These are phyloP conservation scores for Lytechinus pictus DNA, from an alignment of 35 echinoderm and acorn worm species.

Conservation along the genomic window DNA sequence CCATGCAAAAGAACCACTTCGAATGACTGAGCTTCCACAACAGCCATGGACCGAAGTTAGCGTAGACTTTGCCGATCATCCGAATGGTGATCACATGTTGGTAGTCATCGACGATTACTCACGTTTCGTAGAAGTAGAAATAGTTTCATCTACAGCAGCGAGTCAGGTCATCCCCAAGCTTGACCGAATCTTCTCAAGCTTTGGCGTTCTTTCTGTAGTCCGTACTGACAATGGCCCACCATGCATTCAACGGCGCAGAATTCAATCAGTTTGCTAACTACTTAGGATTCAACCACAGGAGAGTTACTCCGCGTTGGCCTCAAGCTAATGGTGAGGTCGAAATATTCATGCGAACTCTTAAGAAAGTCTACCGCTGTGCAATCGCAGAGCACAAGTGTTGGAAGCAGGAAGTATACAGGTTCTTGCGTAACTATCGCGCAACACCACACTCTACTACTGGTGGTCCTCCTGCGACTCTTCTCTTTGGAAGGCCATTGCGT, in stretches of 20 bases:
- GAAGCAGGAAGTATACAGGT: slow-evolving; percentile 62
- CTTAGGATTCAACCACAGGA: slow-evolving; percentile 74
- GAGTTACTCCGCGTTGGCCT: slow-evolving; percentile 74
- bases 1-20: slow-evolving; percentile 40
- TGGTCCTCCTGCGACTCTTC: slow-evolving; percentile 60
- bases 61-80: slow-evolving; percentile 65
- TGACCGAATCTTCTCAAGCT: too few relatives aligned
- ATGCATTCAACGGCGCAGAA: slow-evolving; percentile 74
- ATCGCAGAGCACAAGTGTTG: not conserved
- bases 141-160: slow-evolving; percentile 72
- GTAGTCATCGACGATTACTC: slow-evolving; percentile 55
- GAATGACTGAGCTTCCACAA: slow-evolving; percentile 58
- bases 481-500: slow-evolving; percentile 54
- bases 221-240: slow-evolving; percentile 75
- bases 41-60: too few relatives aligned
- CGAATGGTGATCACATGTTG: slow-evolving; percentile 51
- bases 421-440: slow-evolving; percentile 70
- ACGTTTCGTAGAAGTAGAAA: slow-evolving; percentile 70
- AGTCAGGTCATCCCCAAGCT: too few relatives aligned
- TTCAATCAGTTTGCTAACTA: slow-evolving; percentile 71
- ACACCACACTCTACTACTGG: slow-evolving; percentile 77
- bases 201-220: slow-evolving; percentile 57
- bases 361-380: slow-evolving; percentile 65
- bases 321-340: too few relatives aligned
- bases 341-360: slow-evolving; percentile 85